phyloP scores from a whole-genome alignment of 2,888 invertebrate genomes.

The Erynnis tages region DNA sequence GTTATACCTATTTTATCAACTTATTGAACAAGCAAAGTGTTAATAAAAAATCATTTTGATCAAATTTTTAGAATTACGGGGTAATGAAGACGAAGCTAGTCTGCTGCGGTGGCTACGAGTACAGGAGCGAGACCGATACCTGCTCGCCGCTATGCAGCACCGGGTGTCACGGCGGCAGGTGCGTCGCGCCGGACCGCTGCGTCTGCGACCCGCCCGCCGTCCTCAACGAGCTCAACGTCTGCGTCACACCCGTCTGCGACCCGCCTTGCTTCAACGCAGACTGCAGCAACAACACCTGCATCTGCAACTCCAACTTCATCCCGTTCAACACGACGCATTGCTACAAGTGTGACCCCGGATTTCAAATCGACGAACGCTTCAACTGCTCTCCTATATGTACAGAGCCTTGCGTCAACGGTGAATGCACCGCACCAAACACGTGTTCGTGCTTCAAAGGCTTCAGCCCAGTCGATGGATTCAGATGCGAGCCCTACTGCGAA shows the following conservation, averaged over 20 bases:
- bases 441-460: constrained; percentile 52
- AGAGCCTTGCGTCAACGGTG: constrained; percentile 36
- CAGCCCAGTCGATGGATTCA: constrained; percentile 36
- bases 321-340: constrained; percentile 55
- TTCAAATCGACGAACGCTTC: constrained; percentile 32
- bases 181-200: constrained; percentile 61
- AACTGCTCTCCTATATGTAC: constrained; percentile 38
- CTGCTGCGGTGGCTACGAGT: constrained; percentile 69
- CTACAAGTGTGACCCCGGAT: constrained; percentile 47
- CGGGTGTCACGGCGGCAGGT: constrained; percentile 69
- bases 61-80: constrained; percentile 47
- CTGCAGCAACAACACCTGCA: constrained; percentile 60
- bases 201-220: constrained; percentile 53
- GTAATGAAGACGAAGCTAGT: constrained; percentile 49
- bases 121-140: constrained; percentile 47
- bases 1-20: too few species aligned
- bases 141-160: constrained; percentile 76
- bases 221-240: constrained; percentile 51
- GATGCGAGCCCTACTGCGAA: constrained; percentile 38
- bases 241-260: constrained; percentile 50
- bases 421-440: constrained; percentile 47
- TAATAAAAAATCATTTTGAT: background rate
- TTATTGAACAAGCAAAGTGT: too few species aligned
- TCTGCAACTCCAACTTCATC: constrained; percentile 48
- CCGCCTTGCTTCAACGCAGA: constrained; percentile 55